Conservation (phyloP, 2,888 invertebrate species). For the Pachymerium ferrugineum region DNA sequence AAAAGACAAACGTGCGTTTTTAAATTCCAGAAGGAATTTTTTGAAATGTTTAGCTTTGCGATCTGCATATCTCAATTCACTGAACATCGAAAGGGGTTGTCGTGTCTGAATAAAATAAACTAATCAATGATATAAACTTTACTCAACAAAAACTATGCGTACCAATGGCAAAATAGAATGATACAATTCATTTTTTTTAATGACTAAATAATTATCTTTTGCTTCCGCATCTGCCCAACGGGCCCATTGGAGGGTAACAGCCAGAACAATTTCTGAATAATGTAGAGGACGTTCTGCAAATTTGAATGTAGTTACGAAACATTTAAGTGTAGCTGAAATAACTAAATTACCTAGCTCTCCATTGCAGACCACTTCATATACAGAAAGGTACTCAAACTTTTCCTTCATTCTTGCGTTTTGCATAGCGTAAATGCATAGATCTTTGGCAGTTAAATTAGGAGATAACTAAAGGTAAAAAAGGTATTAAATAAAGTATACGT, state of each 20-base stretch:
- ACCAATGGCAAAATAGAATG: conserved; percentile 46
- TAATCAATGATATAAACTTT: background rate
- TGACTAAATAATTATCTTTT: conserved; percentile 70
- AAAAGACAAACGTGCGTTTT: conserved; percentile 67
- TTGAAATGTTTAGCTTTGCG: conserved; percentile 68
- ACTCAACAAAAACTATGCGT: conserved; percentile 14
- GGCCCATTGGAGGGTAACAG: conserved; percentile 68
- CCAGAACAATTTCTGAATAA: conserved; percentile 60
- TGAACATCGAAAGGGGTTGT: conserved; percentile 61
- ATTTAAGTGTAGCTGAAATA: background rate
- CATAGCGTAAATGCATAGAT: conserved; percentile 58
- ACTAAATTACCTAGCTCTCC: conserved; percentile 51
- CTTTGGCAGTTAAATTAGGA: conserved; percentile 69
- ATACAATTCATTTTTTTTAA: conserved; percentile 49
- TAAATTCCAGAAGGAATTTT: conserved; percentile 70
- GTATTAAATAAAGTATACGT: background rate
- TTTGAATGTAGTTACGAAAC: background rate
- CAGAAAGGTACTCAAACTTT: conserved; percentile 58
- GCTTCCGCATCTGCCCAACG: conserved; percentile 83
- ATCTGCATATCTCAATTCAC: conserved; percentile 73
- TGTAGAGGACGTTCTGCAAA: conserved; percentile 70
- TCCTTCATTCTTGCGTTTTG: conserved; percentile 35
- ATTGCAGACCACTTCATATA: conserved; percentile 74
- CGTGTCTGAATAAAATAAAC: conserved; percentile 50
- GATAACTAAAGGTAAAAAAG: conserved; percentile 56